These are phyloP conservation scores for Hydractinia symbiolongicarpus DNA, from an alignment of 30 jellyfish, hydroid and myxozoan species.

Conservation along the genomic window DNA sequence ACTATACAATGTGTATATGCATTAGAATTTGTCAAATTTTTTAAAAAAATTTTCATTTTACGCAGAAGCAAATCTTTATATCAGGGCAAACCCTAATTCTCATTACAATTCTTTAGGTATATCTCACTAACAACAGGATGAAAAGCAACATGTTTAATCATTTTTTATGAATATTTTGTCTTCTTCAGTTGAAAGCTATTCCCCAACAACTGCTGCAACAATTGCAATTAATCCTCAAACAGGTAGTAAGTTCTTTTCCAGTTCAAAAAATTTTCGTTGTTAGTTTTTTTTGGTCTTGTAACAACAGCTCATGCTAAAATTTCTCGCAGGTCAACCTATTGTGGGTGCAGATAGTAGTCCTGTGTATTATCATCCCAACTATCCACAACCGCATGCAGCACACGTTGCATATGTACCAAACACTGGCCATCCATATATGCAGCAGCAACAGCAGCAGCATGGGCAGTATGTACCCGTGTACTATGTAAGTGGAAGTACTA, in stretches of 20 bases:
- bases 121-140: no score
- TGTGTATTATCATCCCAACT: not conserved
- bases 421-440: constrained; percentile 9
- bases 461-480: constrained; percentile 23
- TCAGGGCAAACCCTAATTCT: no score
- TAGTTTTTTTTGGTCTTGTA: no score
- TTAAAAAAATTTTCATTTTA: no score
- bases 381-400: not conserved
- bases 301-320: not conserved
- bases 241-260: not conserved
- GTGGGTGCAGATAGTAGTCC: constrained; percentile 66
- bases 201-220: constrained; percentile 1
- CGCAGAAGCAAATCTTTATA: no score
- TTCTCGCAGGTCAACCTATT: constrained; percentile 50
- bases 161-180: not conserved
- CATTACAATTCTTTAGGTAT: no score
- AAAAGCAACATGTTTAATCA: not conserved
- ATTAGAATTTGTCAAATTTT: no score
- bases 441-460: constrained; percentile 15
- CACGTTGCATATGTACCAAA: constrained; percentile 18
- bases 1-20: no score
- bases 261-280: not conserved
- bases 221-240: constrained; percentile 29
- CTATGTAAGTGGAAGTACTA: constrained; percentile 3
- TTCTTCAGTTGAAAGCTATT: constrained; percentile 15